These are phyloP conservation scores for Philopedon plagiatum DNA, from an alignment of 2,888 invertebrate species.

Conservation along the genomic window DNA sequence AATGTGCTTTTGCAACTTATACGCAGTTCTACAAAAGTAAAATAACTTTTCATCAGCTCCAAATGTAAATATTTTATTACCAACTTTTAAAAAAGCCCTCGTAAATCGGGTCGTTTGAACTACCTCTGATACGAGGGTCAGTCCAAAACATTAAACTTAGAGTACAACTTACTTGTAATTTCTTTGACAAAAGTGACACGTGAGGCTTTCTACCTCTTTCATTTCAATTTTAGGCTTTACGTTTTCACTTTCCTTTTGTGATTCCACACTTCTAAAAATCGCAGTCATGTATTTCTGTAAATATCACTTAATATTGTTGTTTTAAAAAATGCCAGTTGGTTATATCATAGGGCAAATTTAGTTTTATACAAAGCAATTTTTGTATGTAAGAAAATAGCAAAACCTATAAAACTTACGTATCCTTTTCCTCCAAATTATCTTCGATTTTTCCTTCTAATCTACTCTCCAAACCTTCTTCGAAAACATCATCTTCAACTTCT, in stretches of 20 bases:
- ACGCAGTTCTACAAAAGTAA: slow-evolving; percentile 54
- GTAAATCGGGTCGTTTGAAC: background rate
- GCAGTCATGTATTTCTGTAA: background rate
- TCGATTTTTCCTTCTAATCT: slow-evolving; percentile 1
- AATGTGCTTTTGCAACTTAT: slow-evolving; percentile 59
- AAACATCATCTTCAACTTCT: background rate
- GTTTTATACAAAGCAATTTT: too few relatives aligned
- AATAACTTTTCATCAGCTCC: too few relatives aligned
- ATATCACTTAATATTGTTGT: background rate
- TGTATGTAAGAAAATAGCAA: too few relatives aligned
- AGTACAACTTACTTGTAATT: slow-evolving; percentile 52
- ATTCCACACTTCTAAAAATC: background rate
- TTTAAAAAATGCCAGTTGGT: too few relatives aligned
- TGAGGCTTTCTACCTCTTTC: slow-evolving; percentile 40
- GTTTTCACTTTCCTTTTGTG: slow-evolving; percentile 11
- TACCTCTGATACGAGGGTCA: background rate
- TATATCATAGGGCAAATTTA: too few relatives aligned
- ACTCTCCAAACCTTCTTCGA: background rate
- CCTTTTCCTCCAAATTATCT: background rate
- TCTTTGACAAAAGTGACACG: slow-evolving; percentile 55
- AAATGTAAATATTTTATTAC: too few relatives aligned
- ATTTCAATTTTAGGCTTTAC: slow-evolving; percentile 22
- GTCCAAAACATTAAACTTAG: background rate
- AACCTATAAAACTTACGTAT: too few relatives aligned
- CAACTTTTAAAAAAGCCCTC: background rate